A percentile compares a stretch with the other conserved stretches of the same genome.
These are phyloP conservation scores for Cyprinodon brontotheroides DNA, from an alignment of 2,113 vertebrate genomes.

Conservation along the genomic window DNA sequence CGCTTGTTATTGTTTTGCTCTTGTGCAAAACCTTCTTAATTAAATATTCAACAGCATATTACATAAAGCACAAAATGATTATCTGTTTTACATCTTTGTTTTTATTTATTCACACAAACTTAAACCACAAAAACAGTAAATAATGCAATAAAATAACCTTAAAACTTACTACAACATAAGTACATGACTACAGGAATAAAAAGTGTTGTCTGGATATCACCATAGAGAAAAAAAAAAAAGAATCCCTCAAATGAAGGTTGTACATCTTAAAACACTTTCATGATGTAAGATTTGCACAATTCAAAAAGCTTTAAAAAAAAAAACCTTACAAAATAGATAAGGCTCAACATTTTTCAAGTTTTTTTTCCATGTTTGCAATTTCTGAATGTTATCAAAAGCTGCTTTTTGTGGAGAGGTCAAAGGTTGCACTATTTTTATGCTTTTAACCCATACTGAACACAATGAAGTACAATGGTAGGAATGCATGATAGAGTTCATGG, in stretches of 20 bases:
- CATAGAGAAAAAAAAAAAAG: neutral
- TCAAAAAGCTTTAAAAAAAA: neutral
- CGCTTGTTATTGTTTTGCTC: neutral
- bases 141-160: neutral
- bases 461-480: too few relatives aligned
- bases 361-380: neutral
- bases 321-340: neutral
- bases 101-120: slow-evolving; percentile 40
- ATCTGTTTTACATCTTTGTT: neutral
- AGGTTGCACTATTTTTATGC: neutral
- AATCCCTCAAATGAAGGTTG: neutral
- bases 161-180: neutral
- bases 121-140: neutral
- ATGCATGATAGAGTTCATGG: too few relatives aligned
- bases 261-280: neutral
- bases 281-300: neutral
- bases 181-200: neutral
- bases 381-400: neutral
- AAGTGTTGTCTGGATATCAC: neutral
- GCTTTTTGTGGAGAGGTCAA: neutral
- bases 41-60: neutral
- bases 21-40: slow-evolving; percentile 7
- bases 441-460: too few relatives aligned
- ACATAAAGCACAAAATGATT: neutral
- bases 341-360: neutral